These are phyloP conservation scores for Rotaria sp. DNA, from an alignment of 2,888 invertebrate genomes.

Conservation along the genomic window DNA sequence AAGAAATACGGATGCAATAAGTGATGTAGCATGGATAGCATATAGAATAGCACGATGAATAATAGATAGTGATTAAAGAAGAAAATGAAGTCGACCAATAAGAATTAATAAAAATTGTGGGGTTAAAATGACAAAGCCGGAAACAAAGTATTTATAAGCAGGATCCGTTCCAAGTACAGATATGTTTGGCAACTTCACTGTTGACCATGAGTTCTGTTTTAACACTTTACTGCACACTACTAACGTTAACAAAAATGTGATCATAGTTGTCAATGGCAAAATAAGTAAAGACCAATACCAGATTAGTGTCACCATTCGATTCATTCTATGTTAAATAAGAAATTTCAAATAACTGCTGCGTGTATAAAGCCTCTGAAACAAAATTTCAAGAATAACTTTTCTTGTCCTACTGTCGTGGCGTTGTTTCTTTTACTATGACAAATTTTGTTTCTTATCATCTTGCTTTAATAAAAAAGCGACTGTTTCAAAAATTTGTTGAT, in stretches of 20 bases:
- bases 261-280: background rate
- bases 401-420: no score
- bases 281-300: background rate
- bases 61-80: background rate
- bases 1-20: background rate
- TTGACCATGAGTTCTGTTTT: background rate
- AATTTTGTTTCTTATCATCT: no score
- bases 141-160: background rate
- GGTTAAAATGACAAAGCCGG: background rate
- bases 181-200: background rate
- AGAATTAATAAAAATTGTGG: background rate
- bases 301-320: background rate
- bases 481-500: no score
- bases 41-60: background rate
- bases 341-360: background rate
- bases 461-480: no score
- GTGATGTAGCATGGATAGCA: background rate
- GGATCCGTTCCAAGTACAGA: background rate
- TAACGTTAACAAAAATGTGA: background rate
- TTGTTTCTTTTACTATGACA: no score
- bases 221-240: background rate
- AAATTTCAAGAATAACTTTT: no score
- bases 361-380: no score
- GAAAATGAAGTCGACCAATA: background rate
- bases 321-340: background rate